A percentile compares a stretch with the other conserved stretches of the same genome.
Evolutionary conservation across 2,888 invertebrate genomes (phyloP).

Genomic region (Formica aserva): DNA sequence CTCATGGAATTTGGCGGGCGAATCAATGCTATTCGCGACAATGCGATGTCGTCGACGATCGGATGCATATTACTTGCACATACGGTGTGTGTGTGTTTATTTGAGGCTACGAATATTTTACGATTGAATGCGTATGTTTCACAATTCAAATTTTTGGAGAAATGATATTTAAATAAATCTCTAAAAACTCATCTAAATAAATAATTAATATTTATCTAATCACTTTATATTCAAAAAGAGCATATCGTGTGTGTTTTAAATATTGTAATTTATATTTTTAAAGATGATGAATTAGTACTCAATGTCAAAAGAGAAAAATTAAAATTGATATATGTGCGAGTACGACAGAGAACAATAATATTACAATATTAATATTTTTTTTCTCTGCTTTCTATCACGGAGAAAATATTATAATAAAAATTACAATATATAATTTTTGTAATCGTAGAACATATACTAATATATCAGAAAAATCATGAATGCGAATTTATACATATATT

Average conservation of each 20-base stretch:
- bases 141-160: not conserved
- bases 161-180: not conserved
- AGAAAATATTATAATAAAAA: no score
- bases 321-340: not conserved
- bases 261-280: not conserved
- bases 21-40: conserved; percentile 3
- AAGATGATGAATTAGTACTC: not conserved
- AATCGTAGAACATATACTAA: no score
- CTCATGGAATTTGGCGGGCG: not conserved
- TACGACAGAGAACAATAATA: not conserved
- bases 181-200: not conserved
- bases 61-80: not conserved
- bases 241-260: not conserved
- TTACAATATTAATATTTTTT: no score
- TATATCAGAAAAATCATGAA: no score
- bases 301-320: not conserved
- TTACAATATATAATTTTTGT: no score
- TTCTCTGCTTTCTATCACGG: no score
- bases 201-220: not conserved
- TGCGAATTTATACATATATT: no score
- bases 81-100: not conserved
- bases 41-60: not conserved
- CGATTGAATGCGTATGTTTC: not conserved
- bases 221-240: not conserved
- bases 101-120: not conserved